Conservation (phyloP, 2,888 invertebrate species). For the Pyrocoelia pectoralis region DNA sequence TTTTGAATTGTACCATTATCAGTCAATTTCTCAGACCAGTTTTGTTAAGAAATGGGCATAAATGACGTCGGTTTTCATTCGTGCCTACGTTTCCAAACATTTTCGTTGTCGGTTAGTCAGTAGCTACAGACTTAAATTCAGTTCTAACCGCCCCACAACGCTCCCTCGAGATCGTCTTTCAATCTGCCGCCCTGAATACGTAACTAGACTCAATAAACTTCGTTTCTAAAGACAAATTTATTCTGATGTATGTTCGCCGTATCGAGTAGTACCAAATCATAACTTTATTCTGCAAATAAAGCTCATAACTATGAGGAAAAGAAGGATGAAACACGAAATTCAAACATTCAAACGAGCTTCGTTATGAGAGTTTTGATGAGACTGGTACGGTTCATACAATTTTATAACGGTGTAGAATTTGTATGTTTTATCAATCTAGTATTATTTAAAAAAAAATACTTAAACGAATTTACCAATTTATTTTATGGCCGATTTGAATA, state of each 20-base stretch:
- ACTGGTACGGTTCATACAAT: constrained; percentile 25
- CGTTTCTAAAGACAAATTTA: constrained; percentile 48
- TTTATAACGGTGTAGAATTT: constrained; percentile 9
- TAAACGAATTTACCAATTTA: constrained; percentile 22
- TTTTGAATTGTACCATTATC: constrained; percentile 23
- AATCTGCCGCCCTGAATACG: constrained; percentile 51
- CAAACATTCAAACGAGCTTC: constrained; percentile 34
- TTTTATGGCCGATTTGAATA: constrained; percentile 11
- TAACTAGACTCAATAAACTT: constrained; percentile 49
- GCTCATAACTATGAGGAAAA: constrained; percentile 34
- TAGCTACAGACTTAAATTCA: constrained; percentile 37
- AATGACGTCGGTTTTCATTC: constrained; percentile 31
- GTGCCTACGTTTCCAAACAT: constrained; percentile 34
- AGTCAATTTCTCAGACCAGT: constrained; percentile 22
- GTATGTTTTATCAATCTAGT: constrained; percentile 19
- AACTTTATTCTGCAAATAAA: constrained; percentile 37
- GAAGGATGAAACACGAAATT: constrained; percentile 31
- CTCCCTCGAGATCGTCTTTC: constrained; percentile 51
- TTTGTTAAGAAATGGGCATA: constrained; percentile 31
- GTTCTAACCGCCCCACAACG: constrained; percentile 41
- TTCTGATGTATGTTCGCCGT: constrained; percentile 40
- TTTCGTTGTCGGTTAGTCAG: constrained; percentile 37
- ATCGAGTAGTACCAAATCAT: constrained; percentile 37
- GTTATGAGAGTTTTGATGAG: constrained; percentile 33
- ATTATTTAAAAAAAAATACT: constrained; percentile 12